Conservation (phyloP, 64 coral and sea anemone species). For the Astreopora myriophthalma region DNA sequence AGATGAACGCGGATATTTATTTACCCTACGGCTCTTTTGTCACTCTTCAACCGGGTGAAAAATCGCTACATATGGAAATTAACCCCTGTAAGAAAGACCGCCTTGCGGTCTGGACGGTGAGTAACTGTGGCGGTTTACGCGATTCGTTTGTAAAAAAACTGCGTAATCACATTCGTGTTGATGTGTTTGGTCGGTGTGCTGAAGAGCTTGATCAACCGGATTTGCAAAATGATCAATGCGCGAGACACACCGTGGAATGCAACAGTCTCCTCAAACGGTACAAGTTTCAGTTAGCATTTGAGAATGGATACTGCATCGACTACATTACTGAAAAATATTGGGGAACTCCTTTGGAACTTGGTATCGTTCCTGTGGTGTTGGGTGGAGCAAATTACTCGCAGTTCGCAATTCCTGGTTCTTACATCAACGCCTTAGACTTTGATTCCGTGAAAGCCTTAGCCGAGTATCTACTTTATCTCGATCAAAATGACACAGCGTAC, state of each 20-base stretch:
- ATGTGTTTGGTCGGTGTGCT: constrained; percentile 56
- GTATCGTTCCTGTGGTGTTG: constrained; percentile 64
- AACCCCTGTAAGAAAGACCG: constrained; percentile 24
- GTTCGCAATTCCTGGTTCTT: constrained; percentile 73
- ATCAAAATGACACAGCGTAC: constrained; percentile 65
- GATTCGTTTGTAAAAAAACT: constrained; percentile 28
- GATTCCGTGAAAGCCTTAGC: constrained; percentile 53
- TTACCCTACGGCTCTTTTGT: constrained; percentile 67
- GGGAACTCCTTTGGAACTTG: constrained; percentile 44
- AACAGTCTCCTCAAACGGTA: constrained; percentile 31
- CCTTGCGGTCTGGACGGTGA: constrained; percentile 35
- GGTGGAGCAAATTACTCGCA: constrained; percentile 64
- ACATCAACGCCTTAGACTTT: constrained; percentile 79
- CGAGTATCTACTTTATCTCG: constrained; percentile 65
- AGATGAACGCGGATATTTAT: constrained; percentile 67
- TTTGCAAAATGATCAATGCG: background rate
- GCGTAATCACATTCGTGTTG: constrained; percentile 13
- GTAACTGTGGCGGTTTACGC: constrained; percentile 17
- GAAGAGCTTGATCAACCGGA: background rate
- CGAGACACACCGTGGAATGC: constrained; percentile 35
- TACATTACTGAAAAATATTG: constrained; percentile 88
- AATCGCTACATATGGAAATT: background rate
- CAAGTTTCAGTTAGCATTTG: constrained; percentile 80
- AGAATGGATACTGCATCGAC: constrained; percentile 72
- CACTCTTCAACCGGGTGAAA: background rate